Base-by-base conservation (phyloP, 2,888 invertebrate species). In the Adineta ricciae region DNA sequence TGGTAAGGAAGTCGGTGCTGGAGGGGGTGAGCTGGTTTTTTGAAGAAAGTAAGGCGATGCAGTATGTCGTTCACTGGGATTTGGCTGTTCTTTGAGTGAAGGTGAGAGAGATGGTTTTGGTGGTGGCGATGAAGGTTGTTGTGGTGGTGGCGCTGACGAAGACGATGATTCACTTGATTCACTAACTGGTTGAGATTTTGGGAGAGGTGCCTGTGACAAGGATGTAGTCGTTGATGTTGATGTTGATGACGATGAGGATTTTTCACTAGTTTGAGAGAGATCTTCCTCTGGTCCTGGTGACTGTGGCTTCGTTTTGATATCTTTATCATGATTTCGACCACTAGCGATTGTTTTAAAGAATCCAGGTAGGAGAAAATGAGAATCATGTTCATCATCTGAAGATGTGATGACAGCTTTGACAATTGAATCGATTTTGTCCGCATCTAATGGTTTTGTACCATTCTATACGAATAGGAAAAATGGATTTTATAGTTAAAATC, bases 351-450 rank as follows among this genome's bases (percentile, higher is more conserved):
- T 41, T 41, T 78, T 78, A 78, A 41, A 78, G 24, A 78, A 78
- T 24, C 78, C 78, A 2, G 78, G 78, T 78, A 78, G 38, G 11
- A 78, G 41, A 78, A 78, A 78, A 41, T 78, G 78, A 3, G 41
- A 41, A 78, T 78, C 24, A 78, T 78, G 78, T 78, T 78, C 78
- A n/a, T 78, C 78, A 78, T 78, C 78, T 2, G 78, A 78, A 0
- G 78, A 78, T 78, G 78, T 78, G 4, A 78, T 78, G 14, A 78
- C 38, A 3, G 41, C 78, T 41, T 78, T 78, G 24, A 78, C 41
- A 41, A 41, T 7, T 41, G 41, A 78, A 24, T 41, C 38, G 1
- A 78, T n/a, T n/a, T n/a, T 38, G 3, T 78, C 78, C 21, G 41
- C 38, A 78, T 78, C 78, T 41, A 78, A 78, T 21, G 41, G 24